Base-by-base conservation (phyloP, 2,888 invertebrate species). In the Euzophera pinguis region DNA sequence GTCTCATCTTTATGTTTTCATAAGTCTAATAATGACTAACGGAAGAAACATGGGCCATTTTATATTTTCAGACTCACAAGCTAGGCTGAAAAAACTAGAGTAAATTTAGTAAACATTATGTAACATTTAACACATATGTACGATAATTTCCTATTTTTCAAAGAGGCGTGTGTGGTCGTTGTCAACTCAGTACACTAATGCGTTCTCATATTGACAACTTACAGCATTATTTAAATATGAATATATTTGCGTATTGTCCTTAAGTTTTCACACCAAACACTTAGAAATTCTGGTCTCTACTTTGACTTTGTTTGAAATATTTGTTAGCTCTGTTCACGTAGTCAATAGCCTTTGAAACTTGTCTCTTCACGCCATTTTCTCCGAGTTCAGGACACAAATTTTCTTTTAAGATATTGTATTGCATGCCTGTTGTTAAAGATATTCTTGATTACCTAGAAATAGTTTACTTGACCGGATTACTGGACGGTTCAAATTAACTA, bases 211-310 rank as follows among this genome's bases (percentile, higher is more conserved):
- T 45, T 32, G 45, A 32, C 32, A 45, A 16, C 43, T 9, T 32
- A 32, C 32, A 45, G 45, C 8, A 14, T 45, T 45, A 32, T 45
- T 45, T 4, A 29, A 32, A 14, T 14, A 6, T 45, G 45, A 45
- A 45, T 45, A 45, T 45, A 45, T 45, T 45, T 45, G 32, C 13
- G 13, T 37, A 37, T 51, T 43, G 51, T 51, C 35, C 6, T 12
- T 27, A 22, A 37, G 51, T 43, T 35, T 51, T 51, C 51, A 51
- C 51, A 50, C 42, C 34, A 16, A 14, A 27, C 8, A 17, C n/a
- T 50, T 43, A 43, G 51, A 51, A 51, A 43, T 42, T 41, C 17
- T 43, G 17, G 17, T 37, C 51, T 43, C 35, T 51, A 51, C 43
- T 51, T 43, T 51, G 48, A 17, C 5, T 37, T 27, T 38, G 34